A percentile compares a stretch with the other conserved stretches of the same genome.
phyloP scores from a whole-genome alignment of 2,888 invertebrate genomes.

The Athripsodes cinereus region DNA sequence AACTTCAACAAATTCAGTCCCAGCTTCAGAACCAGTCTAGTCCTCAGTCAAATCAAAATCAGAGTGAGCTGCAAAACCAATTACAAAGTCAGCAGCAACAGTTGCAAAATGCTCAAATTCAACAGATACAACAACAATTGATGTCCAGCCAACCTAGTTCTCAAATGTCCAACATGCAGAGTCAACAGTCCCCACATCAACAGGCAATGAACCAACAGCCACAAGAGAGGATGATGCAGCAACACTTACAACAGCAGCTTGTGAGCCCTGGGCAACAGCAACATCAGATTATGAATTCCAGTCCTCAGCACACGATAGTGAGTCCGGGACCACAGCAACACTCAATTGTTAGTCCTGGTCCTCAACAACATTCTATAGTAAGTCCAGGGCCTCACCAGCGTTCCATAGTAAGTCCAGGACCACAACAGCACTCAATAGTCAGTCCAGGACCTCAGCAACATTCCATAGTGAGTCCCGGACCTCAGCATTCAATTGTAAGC shows the following conservation, averaged over 20 bases:
- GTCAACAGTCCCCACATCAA: constrained; percentile 19
- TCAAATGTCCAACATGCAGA: constrained; percentile 22
- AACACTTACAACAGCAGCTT: constrained; percentile 32
- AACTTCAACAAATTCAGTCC: constrained; percentile 35
- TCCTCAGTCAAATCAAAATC: constrained; percentile 17
- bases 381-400: constrained; percentile 29
- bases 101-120: constrained; percentile 19
- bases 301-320: constrained; percentile 37
- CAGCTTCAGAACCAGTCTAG: constrained; percentile 35
- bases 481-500: constrained; percentile 6
- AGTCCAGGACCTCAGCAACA: constrained; percentile 27
- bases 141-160: constrained; percentile 16
- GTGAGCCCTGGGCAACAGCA: constrained; percentile 34
- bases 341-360: background rate
- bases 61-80: constrained; percentile 33
- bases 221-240: constrained; percentile 36
- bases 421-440: constrained; percentile 10
- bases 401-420: constrained; percentile 5
- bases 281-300: constrained; percentile 41
- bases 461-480: constrained; percentile 9
- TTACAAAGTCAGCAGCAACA: constrained; percentile 26
- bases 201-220: constrained; percentile 32
- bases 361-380: constrained; percentile 7
- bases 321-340: constrained; percentile 8
- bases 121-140: constrained; percentile 23